Conservation (phyloP, 2,113 vertebrate species). For the Laticauda laticaudata region DNA sequence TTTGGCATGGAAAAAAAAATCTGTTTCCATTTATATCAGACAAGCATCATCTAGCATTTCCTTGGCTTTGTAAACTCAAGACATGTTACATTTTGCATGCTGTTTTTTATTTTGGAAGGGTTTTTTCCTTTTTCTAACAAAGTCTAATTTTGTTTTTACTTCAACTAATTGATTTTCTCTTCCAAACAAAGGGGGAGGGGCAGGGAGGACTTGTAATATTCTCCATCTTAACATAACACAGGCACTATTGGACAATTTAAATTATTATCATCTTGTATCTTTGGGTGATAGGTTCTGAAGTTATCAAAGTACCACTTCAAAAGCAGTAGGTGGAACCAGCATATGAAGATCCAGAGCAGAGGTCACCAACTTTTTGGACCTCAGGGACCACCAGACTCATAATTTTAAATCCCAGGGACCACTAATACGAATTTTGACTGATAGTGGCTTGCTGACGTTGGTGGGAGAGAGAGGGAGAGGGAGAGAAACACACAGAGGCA, state of each 20-base stretch:
- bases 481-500: too few species aligned
- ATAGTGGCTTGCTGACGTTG: too few species aligned
- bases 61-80: not conserved
- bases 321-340: not conserved
- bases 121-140: not conserved
- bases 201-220: not conserved
- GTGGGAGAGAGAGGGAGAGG: too few species aligned
- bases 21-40: not conserved
- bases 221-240: not conserved
- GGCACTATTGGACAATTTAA: not conserved
- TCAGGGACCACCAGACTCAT: too few species aligned
- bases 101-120: not conserved
- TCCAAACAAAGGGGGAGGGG: not conserved
- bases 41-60: not conserved
- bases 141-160: not conserved
- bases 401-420: too few species aligned
- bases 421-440: too few species aligned
- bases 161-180: not conserved
- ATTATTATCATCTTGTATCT: not conserved
- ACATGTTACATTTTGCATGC: not conserved
- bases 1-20: not conserved
- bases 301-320: not conserved
- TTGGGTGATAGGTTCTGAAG: not conserved
- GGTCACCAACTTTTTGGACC: too few species aligned
- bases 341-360: not conserved